phyloP scores from a whole-genome alignment of 2,888 invertebrate species.

The Volucella bombylans region DNA sequence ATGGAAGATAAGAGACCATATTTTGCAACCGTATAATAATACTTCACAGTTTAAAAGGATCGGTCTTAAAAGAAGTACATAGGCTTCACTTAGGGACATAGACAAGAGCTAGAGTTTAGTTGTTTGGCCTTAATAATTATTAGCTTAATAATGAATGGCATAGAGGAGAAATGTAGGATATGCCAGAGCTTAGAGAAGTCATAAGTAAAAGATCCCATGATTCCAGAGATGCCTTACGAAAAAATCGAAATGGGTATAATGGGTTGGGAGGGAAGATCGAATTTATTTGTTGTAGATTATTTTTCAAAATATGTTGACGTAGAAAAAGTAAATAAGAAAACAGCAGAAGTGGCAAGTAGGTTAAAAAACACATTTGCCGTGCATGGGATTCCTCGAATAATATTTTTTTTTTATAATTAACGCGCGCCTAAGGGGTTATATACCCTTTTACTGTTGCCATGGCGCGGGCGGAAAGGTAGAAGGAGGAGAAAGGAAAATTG shows the following conservation, averaged over 20 bases:
- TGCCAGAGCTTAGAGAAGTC: constrained; percentile 56
- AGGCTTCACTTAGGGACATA: constrained; percentile 75
- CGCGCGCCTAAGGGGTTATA: too few relatives aligned
- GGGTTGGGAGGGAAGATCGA: constrained; percentile 65
- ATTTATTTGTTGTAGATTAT: constrained; percentile 61
- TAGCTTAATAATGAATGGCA: too few relatives aligned
- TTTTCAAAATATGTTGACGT: constrained; percentile 72
- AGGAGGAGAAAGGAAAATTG: too few relatives aligned
- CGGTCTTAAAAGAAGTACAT: constrained; percentile 69
- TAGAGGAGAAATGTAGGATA: constrained; percentile 67
- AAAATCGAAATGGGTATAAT: constrained; percentile 77
- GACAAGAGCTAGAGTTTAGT: constrained; percentile 72
- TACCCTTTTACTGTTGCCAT: too few relatives aligned
- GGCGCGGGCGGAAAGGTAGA: too few relatives aligned
- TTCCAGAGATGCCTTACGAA: constrained; percentile 74
- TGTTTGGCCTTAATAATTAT: too few relatives aligned
- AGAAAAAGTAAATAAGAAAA: constrained; percentile 64
- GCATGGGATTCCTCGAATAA: constrained; percentile 31
- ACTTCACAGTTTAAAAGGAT: constrained; percentile 52
- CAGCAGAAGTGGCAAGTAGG: constrained; percentile 53
- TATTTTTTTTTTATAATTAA: too few relatives aligned
- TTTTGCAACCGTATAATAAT: constrained; percentile 66
- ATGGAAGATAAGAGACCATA: constrained; percentile 63
- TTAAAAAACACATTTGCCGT: constrained; percentile 48
- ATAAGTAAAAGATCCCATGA: constrained; percentile 64